These are phyloP conservation scores for Solenodon paradoxus DNA, from an alignment of 2,113 vertebrate species.

Conservation along the genomic window DNA sequence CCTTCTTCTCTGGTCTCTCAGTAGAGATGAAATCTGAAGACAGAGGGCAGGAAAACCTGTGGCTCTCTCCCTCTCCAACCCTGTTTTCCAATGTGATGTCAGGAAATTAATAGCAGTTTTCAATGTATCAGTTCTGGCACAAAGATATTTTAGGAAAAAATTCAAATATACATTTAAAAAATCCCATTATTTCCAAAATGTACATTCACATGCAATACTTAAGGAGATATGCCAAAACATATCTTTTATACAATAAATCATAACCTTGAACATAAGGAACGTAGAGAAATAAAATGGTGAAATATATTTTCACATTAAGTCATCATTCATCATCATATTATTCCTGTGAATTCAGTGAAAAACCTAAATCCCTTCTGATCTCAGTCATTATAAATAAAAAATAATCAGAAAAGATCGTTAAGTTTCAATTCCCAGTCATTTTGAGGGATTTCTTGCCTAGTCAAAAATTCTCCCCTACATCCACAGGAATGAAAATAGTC, in stretches of 20 bases:
- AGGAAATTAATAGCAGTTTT: neutral
- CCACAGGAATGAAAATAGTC: neutral
- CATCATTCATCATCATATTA: neutral
- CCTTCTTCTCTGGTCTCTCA: rapidly evolving
- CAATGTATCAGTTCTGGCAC: neutral
- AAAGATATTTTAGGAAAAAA: neutral
- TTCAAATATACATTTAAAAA: neutral
- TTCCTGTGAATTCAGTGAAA: neutral
- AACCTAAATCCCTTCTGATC: neutral
- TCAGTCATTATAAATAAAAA: neutral
- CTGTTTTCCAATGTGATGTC: neutral
- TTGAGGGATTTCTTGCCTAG: neutral
- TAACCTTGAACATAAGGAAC: neutral
- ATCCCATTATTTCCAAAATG: neutral
- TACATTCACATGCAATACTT: no score
- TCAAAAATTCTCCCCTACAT: neutral
- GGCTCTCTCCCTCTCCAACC: no score
- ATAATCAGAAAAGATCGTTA: neutral
- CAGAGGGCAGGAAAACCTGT: neutral
- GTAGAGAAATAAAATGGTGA: neutral
- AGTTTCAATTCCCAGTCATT: neutral
- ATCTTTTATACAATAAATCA: neutral
- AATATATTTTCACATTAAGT: neutral
- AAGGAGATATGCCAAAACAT: neutral
- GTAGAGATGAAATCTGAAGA: neutral